Conservation (phyloP, 2,888 invertebrate species). For the Cybosia mesomella region DNA sequence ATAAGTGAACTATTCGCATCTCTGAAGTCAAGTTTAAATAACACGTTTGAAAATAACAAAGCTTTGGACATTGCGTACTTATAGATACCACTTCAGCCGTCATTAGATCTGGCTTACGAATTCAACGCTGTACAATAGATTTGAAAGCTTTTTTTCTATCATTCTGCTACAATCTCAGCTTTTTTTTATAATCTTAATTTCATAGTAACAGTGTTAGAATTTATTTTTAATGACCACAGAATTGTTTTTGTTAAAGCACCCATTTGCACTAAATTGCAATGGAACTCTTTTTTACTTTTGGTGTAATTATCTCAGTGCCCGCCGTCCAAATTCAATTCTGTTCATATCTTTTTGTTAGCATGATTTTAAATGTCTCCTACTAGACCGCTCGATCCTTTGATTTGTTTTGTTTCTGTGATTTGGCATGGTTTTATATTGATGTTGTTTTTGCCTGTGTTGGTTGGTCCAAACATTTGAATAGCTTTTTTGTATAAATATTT, state of each 20-base stretch:
- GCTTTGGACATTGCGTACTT: slow-evolving; percentile 74
- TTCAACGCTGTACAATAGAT: slow-evolving; percentile 81
- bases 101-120: slow-evolving; percentile 75
- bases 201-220: slow-evolving; percentile 74
- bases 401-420: slow-evolving; percentile 68
- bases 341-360: slow-evolving; percentile 68
- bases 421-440: slow-evolving; percentile 79
- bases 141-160: slow-evolving; percentile 77
- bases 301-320: slow-evolving; percentile 20
- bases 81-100: slow-evolving; percentile 71
- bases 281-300: slow-evolving; percentile 2
- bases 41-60: slow-evolving; percentile 81
- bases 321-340: slow-evolving; percentile 47
- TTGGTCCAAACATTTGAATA: slow-evolving; percentile 57
- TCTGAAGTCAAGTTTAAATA: slow-evolving; percentile 84
- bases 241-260: slow-evolving; percentile 43
- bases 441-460: slow-evolving; percentile 75
- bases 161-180: slow-evolving; percentile 78
- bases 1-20: slow-evolving; percentile 71
- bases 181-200: slow-evolving; percentile 72
- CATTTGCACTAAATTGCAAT: slow-evolving; percentile 19
- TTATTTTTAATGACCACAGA: slow-evolving; percentile 49
- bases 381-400: slow-evolving; percentile 77
- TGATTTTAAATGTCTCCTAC: slow-evolving; percentile 75
- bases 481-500: slow-evolving; percentile 4